Conservation (phyloP, 2,888 invertebrate genomes). For the Mamestra brassicae region DNA sequence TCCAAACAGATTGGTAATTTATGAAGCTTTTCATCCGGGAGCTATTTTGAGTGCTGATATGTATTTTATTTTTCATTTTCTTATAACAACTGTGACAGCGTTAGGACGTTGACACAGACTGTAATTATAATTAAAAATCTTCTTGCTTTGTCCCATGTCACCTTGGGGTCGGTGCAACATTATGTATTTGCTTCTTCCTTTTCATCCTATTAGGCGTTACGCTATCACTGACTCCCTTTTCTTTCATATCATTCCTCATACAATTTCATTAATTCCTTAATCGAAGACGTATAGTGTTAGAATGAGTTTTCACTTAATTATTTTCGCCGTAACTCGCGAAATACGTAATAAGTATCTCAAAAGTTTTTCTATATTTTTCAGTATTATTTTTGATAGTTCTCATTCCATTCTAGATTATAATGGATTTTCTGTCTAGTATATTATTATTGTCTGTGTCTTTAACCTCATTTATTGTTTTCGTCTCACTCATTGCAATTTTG, state of each 20-base stretch:
- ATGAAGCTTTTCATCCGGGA: slow-evolving; percentile 21
- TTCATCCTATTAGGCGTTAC: neutral
- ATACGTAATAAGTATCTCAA: neutral
- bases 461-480: slow-evolving; percentile 2
- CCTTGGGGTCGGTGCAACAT: neutral
- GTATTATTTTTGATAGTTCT: neutral
- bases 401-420: neutral
- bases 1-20: slow-evolving; percentile 41
- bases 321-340: neutral
- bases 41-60: slow-evolving; percentile 6
- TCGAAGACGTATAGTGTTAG: neutral
- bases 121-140: neutral
- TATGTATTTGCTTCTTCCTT: neutral
- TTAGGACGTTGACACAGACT: neutral
- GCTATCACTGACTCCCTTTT: neutral
- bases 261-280: neutral
- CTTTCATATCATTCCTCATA: neutral
- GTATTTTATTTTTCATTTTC: slow-evolving; percentile 17
- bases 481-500: neutral
- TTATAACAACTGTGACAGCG: neutral
- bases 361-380: neutral
- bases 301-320: neutral
- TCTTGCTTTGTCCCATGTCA: too few species aligned
- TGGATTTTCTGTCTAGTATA: neutral
- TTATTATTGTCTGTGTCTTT: neutral